phyloP scores from a whole-genome alignment of 2,113 vertebrate genomes.

The Condylura cristata region DNA sequence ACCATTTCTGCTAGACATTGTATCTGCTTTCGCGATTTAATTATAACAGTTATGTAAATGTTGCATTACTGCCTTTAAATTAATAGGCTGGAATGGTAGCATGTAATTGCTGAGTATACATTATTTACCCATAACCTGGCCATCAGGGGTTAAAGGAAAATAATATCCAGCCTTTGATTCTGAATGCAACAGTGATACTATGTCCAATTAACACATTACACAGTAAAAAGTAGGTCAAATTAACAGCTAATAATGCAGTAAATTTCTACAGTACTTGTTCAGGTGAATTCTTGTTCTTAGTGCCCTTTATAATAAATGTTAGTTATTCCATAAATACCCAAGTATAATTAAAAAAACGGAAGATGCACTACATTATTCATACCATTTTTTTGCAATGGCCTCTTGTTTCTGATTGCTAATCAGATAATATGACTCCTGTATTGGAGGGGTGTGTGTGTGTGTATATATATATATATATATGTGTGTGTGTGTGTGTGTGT shows the following conservation, averaged over 20 bases:
- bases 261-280: neutral
- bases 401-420: conserved; percentile 2
- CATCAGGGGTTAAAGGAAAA: neutral
- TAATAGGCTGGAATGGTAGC: neutral
- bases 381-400: neutral
- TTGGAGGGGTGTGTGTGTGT: too few species aligned
- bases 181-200: neutral
- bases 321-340: neutral
- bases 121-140: neutral
- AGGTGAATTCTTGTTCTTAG: neutral
- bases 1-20: neutral
- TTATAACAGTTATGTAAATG: neutral
- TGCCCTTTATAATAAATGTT: neutral
- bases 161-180: neutral
- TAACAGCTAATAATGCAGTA: neutral
- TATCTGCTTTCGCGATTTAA: neutral
- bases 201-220: neutral
- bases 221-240: neutral
- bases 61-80: neutral
- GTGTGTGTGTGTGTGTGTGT: too few species aligned
- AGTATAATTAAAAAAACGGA: neutral
- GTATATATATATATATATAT: too few species aligned
- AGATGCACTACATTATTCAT: neutral
- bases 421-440: neutral
- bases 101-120: neutral